Conservation (phyloP, 1,140 invertebrate genomes). For the Oscheius sp. region DNA sequence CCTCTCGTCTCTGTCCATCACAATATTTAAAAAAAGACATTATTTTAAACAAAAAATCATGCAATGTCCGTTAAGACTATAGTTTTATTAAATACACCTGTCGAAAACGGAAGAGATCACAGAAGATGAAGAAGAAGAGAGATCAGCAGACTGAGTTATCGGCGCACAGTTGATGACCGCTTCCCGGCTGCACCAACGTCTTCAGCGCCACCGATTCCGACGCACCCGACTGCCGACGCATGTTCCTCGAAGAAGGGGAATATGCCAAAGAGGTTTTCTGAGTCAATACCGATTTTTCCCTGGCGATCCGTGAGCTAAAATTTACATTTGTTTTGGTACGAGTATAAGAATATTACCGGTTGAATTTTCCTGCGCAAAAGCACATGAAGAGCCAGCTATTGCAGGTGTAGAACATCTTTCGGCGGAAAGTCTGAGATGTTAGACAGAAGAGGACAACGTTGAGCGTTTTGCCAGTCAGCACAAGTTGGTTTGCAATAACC, state of each 20-base stretch:
- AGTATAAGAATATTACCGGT: not conserved
- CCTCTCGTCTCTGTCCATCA: not conserved
- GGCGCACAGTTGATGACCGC: no score
- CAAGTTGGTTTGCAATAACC: conserved; percentile 22
- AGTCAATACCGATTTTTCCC: conserved; percentile 28
- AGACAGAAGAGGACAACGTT: conserved; percentile 38
- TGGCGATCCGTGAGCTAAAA: conserved; percentile 25
- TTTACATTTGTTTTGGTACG: not conserved
- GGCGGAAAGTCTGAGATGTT: conserved; percentile 31
- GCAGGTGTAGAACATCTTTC: conserved; percentile 15
- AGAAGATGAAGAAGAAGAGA: no score
- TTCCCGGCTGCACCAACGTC: not conserved
- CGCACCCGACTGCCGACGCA: not conserved
- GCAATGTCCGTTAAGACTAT: no score
- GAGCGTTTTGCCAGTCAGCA: conserved; percentile 37
- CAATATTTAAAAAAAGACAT: no score
- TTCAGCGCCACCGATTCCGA: not conserved
- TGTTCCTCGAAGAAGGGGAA: conserved; percentile 24
- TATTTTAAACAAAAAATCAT: no score
- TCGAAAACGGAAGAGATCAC: no score
- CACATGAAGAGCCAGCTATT: not conserved
- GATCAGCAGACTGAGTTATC: no score
- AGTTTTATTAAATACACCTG: no score
- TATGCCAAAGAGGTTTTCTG: conserved; percentile 33
- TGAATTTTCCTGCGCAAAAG: not conserved